Conservation (phyloP, 2,888 invertebrate genomes). For the Zootermopsis nevadensis region DNA sequence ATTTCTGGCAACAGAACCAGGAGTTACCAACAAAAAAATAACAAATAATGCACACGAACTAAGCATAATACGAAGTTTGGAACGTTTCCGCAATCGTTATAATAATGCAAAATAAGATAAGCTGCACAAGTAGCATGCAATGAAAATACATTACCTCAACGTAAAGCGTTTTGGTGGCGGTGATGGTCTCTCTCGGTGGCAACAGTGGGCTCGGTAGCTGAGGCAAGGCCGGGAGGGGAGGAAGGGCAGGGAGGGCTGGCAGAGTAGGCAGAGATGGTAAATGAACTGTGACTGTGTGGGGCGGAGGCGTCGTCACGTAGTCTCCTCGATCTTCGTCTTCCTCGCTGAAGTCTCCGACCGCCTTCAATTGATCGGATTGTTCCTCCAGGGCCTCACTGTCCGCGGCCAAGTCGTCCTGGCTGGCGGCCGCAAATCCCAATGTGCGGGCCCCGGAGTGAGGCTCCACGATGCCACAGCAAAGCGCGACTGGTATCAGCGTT, state of each 20-base stretch:
- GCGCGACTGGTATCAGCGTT: background rate
- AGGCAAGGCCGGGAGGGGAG: conserved; percentile 39
- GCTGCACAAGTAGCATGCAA: background rate
- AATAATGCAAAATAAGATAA: too few relatives aligned
- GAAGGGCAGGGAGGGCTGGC: conserved; percentile 39
- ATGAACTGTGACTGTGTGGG: conserved; percentile 17
- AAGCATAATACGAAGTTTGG: too few relatives aligned
- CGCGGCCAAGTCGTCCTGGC: background rate
- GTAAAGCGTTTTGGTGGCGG: conserved; percentile 53
- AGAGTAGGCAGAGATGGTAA: conserved; percentile 19
- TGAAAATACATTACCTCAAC: conserved; percentile 50
- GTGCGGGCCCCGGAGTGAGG: background rate
- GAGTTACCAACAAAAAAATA: too few relatives aligned
- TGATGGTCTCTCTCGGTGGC: conserved; percentile 43
- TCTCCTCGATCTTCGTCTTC: background rate
- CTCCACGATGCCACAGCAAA: background rate
- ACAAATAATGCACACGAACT: too few relatives aligned
- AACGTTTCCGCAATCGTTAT: too few relatives aligned
- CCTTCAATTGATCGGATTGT: background rate
- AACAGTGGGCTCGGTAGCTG: background rate
- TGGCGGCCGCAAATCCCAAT: background rate
- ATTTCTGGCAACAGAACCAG: too few relatives aligned
- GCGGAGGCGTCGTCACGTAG: background rate
- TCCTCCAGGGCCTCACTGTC: background rate
- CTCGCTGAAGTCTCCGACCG: background rate